Conservation (phyloP, 2,113 vertebrate species). For the Ancistrus triradiatus region DNA sequence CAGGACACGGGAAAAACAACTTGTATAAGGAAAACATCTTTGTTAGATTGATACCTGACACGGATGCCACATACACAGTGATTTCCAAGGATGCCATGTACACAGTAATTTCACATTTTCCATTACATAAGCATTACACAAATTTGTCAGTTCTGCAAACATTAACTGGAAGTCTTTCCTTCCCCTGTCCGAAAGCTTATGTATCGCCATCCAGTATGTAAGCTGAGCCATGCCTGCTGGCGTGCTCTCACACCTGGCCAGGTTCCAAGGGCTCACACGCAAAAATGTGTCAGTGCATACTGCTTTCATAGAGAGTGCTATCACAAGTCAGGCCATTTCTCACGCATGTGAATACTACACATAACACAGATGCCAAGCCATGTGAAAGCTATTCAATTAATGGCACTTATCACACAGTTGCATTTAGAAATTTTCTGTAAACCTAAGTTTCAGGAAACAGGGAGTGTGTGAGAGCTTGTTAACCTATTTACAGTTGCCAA, state of each 20-base stretch:
- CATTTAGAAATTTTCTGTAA: slow-evolving; percentile 20
- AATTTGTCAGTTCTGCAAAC: too few species aligned
- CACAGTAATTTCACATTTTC: too few species aligned
- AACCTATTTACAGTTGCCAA: slow-evolving; percentile 41
- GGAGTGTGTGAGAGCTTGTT: slow-evolving; percentile 40
- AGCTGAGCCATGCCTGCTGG: slow-evolving; percentile 44
- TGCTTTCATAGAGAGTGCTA: slow-evolving; percentile 32
- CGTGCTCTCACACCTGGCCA: slow-evolving; percentile 53
- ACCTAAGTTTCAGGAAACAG: slow-evolving; percentile 41
- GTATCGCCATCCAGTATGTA: slow-evolving; percentile 56
- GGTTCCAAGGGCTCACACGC: slow-evolving; percentile 66
- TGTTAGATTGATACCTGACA: too few species aligned
- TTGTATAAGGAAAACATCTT: too few species aligned
- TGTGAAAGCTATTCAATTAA: slow-evolving; percentile 44
- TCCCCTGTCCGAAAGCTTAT: background rate
- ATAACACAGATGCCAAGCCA: slow-evolving; percentile 44
- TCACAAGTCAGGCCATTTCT: slow-evolving; percentile 51
- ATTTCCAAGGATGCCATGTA: too few species aligned
- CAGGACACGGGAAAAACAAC: too few species aligned
- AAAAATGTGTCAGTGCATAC: slow-evolving; percentile 53
- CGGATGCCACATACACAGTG: too few species aligned
- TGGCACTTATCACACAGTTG: slow-evolving; percentile 25
- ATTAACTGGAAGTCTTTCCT: background rate
- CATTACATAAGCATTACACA: too few species aligned
- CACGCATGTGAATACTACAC: slow-evolving; percentile 47